Evolutionary conservation across 1,140 invertebrate species (phyloP), one percentile per base, ranked within the genome.

Genomic region (Globodera ellingtonae): DNA sequence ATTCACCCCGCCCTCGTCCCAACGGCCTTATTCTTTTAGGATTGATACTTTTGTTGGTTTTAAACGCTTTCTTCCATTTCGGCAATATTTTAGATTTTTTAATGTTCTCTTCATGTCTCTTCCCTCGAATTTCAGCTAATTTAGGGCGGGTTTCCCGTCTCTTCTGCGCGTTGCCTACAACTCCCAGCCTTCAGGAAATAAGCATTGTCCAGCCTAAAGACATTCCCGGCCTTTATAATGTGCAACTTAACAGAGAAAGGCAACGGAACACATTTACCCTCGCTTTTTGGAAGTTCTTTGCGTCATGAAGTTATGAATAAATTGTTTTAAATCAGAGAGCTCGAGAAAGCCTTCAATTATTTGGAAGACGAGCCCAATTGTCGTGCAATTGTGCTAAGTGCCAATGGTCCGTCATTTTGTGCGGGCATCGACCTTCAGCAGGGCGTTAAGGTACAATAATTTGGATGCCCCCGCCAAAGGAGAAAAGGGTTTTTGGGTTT

Each of bases 311-410:
- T 35, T 76, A 47, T 56, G 15, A 9, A 46, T 0, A 62, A 62
- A 62, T 62, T 5, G 56, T 84, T 84, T 50, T 75, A 35, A 24
- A 77, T 82, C 48, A 86, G 94, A 70, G 96, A 98, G 90, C 92
- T 97, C 81, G 91, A 91, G 72, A 89, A 92, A 78, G 96, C 94
- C 89, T 98, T 98, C 86, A 88, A 93, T 10, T 89, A 92, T 47
- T 89, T 98, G 52, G 92, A 91, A 81, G 89, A 91, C 0, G 93
- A 96, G 90, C 89, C 92, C 47, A 93, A 96, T 74, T 97, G 95
- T 85, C 92, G 96, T 89, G 93, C 92, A 1, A 92, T 98, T 73
- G 92, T 98, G 21, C 82, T 98, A 7, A 94, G 94, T 72, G 96
- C 92, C 13, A 90, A 92, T 84, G 95, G 95, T 70, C 94, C 93